These are phyloP conservation scores for Stenolophus ochropezus DNA, from an alignment of 2,888 invertebrate species.

Conservation along the genomic window DNA sequence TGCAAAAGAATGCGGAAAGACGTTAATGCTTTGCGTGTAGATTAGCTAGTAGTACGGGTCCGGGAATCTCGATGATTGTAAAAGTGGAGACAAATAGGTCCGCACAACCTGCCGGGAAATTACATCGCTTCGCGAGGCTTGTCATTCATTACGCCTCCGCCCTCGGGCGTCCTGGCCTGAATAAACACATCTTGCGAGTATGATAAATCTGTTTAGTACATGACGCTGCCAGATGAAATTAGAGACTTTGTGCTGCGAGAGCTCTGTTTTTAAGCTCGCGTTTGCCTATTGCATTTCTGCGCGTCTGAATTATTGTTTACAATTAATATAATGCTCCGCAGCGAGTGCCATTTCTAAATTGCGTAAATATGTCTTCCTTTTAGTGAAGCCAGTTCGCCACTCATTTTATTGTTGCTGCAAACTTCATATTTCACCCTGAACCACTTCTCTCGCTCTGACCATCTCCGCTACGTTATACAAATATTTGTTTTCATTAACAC, in stretches of 20 bases:
- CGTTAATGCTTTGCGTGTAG: too few relatives aligned
- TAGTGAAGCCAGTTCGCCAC: conserved; percentile 45
- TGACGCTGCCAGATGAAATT: conserved; percentile 59
- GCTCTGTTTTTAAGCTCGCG: conserved; percentile 32
- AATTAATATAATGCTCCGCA: conserved; percentile 58
- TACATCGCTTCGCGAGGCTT: conserved; percentile 50
- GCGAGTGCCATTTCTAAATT: conserved; percentile 57
- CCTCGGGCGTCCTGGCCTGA: conserved; percentile 22
- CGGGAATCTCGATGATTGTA: conserved; percentile 9
- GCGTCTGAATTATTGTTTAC: conserved; percentile 55
- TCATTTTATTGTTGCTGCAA: conserved; percentile 47
- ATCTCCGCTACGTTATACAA: neutral
- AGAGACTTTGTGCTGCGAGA: conserved; percentile 21
- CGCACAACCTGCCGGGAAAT: conserved; percentile 54
- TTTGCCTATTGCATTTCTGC: conserved; percentile 45
- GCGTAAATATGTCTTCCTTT: conserved; percentile 60
- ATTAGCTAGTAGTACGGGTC: too few relatives aligned
- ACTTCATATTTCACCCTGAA: conserved; percentile 53
- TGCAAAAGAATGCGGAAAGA: too few relatives aligned
- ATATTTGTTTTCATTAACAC: too few relatives aligned
- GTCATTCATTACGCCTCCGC: conserved; percentile 56
- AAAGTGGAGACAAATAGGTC: conserved; percentile 45
- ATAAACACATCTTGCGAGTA: conserved; percentile 58
- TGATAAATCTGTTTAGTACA: conserved; percentile 59
- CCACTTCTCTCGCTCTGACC: neutral